Base-by-base conservation (phyloP, 92 coral and sea anemone species). In the Nematostella vectensis region DNA sequence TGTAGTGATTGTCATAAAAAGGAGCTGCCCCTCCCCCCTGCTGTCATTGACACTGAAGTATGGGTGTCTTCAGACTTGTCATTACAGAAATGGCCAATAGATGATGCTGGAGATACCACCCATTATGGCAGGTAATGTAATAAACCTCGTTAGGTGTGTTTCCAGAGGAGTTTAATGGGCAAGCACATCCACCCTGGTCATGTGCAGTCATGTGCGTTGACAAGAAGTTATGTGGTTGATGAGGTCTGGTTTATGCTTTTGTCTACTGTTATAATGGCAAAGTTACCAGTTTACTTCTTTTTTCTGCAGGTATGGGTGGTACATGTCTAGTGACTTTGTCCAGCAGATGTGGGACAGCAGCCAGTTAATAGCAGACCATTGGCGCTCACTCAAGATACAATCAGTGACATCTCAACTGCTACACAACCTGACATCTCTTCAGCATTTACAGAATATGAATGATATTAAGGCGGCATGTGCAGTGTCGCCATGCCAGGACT, bases 11-110 rank as follows among this genome's bases (percentile, higher is more conserved):
- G n/a, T n/a, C n/a, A n/a, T n/a, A n/a, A n/a, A n/a, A n/a, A n/a
- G n/a, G n/a, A n/a, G n/a, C n/a, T n/a, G n/a, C n/a, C n/a, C n/a
- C n/a, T n/a, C n/a, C n/a, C n/a, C n/a, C n/a, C n/a, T n/a, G 68
- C 79, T 29, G 78, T 79, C 82, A 69, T 84, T 21, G 80, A 79
- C 47, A 84, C 94, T n/a, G 94, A 79, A 37, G 87, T 84, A 18
- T 84, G 87, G 87, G 65, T 79, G 19, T 83, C 94, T 13, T 44
- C 59, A 16, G 68, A 47, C 25, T 62, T 62, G 36, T 70, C 54
- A 11, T 47, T 38, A 21, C 2, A 29, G 19, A 60, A 67, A 17
- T 61, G 69, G 67, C 25, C 70, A 37, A 77, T 84, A 9, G 50
- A 64, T 50, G 77, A 74, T 50, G 87, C 73, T 27, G 94, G 87